Evolutionary conservation across 2,888 invertebrate genomes (phyloP), one percentile per base, ranked within the genome.

Genomic region (Tetanocera ferruginea): DNA sequence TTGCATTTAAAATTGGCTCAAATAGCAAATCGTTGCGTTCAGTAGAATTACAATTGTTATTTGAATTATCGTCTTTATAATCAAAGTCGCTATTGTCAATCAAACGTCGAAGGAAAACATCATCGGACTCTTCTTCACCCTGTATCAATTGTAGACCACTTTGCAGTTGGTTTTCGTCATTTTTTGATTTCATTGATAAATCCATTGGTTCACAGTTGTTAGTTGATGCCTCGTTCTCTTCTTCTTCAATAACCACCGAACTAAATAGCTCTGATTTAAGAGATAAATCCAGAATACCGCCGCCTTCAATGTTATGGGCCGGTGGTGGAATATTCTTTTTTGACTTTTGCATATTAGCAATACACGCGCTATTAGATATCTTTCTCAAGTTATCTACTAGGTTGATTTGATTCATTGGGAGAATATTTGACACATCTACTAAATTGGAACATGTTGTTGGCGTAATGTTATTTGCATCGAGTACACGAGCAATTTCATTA

Each of bases 401-500:
- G 37, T 52, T 60, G 19, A 9, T 57, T 34, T 14, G 43, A 23
- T 3, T 5, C 6, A 60, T 23, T 60, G 57, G 3, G 31, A 71
- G 9, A 52, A 71, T 34, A 43, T 72, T 72, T 5, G n/a, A 11
- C 11, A 25, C 57, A 60, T 72, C 37, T 9, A 71, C 8, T 5
- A 71, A 8, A 62, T 49, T 69, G 31, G 37, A 71, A 17, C 28
- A 11, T 34, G 43, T 43, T 23, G 25, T 9, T 9, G 79, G 78
- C 6, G 77, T 17, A 25, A 60, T 74, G 17, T 78, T 51, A 31
- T 60, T 71, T 5, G 75, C 80, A 14, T 83, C 82, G 11, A 84
- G 78, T n/a, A 83, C 83, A 2, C 80, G 76, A 0, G 82, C 82
- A n/a, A 84, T 82, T 17, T 79, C 82, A 80, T 83, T 82, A 76